Conservation (phyloP, 2,113 vertebrate species). For the Cephalopholis sonnerati region DNA sequence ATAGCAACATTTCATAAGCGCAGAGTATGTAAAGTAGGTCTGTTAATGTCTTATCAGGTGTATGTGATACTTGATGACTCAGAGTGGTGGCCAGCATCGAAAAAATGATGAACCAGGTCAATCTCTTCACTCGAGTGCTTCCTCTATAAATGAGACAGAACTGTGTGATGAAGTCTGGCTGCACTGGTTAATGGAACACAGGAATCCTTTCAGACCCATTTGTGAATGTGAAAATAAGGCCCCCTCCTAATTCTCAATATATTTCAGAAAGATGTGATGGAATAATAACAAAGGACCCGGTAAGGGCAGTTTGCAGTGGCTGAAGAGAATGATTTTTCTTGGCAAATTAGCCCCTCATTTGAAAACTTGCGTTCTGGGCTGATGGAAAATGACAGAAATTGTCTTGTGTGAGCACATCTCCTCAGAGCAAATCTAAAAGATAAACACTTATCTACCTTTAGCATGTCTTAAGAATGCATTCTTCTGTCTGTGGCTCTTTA, state of each 20-base stretch:
- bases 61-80: not conserved
- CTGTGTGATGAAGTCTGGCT: not conserved
- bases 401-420: constrained; percentile 27
- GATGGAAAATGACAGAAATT: constrained; percentile 29
- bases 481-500: constrained; percentile 16
- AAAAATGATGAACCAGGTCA: constrained; percentile 11
- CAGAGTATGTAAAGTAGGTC: not conserved
- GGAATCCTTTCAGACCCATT: constrained; percentile 51
- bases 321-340: constrained; percentile 48
- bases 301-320: constrained; percentile 54
- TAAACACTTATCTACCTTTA: constrained; percentile 34
- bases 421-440: constrained; percentile 39
- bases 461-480: constrained; percentile 30
- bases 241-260: constrained; percentile 21
- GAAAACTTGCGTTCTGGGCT: constrained; percentile 50
- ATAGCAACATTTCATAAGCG: not conserved
- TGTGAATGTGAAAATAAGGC: constrained; percentile 51
- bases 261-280: constrained; percentile 44
- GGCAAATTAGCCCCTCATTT: constrained; percentile 69
- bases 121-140: not conserved
- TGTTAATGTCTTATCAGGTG: not conserved
- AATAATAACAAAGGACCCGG: constrained; percentile 70
- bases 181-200: constrained; percentile 68
- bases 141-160: constrained; percentile 6
- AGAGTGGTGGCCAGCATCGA: not conserved